Conservation (phyloP, 2,113 vertebrate genomes). For the Serranochromis macrocephalus region DNA sequence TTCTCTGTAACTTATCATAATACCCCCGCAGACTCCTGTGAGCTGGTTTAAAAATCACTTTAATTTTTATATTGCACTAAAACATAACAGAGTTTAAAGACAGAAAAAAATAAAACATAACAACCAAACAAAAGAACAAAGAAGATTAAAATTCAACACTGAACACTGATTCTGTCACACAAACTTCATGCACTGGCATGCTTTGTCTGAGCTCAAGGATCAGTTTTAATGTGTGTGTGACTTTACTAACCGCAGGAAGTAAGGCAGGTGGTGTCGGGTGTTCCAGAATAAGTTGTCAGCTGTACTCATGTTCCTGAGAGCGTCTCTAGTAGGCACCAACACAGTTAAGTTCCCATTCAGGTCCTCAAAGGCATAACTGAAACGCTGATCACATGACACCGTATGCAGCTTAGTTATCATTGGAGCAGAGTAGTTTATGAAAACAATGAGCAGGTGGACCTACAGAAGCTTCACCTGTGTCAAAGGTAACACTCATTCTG, state of each 20-base stretch:
- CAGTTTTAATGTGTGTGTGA: background rate
- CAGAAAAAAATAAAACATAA: background rate
- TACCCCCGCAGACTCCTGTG: too few species aligned
- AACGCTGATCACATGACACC: constrained; percentile 4
- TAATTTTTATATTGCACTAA: background rate
- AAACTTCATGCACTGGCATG: background rate
- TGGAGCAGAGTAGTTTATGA: too few species aligned
- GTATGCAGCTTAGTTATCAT: background rate
- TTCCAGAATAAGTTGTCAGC: constrained; percentile 73
- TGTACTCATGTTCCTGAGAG: constrained; percentile 62
- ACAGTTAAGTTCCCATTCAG: constrained; percentile 75
- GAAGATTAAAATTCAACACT: background rate
- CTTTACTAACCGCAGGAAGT: constrained; percentile 76
- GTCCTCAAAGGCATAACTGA: constrained; percentile 22
- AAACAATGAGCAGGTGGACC: background rate
- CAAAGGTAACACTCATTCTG: background rate
- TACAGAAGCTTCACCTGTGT: background rate
- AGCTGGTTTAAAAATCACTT: background rate
- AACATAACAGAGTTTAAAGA: background rate
- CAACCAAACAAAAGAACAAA: background rate
- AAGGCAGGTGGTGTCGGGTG: constrained; percentile 63
- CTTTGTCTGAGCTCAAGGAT: background rate
- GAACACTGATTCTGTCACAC: background rate
- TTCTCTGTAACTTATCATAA: background rate
- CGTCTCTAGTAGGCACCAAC: constrained; percentile 73